Evolutionary conservation across 2,888 invertebrate species (phyloP), one percentile per base, ranked within the genome.

Genomic region (Heliconius cydno): DNA sequence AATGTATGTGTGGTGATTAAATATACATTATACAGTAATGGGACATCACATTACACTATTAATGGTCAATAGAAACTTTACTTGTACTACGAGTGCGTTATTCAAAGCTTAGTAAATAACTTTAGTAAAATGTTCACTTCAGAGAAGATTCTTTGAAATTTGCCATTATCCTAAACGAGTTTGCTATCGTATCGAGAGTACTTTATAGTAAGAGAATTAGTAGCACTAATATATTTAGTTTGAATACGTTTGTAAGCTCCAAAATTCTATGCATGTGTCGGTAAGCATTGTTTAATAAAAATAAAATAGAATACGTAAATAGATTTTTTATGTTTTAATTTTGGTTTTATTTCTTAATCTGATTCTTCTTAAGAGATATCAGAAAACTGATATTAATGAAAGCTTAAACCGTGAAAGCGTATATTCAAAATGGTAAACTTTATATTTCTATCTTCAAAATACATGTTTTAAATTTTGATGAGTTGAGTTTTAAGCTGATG

Each of bases 21-120:
- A 72, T 72, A 57, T 72, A 72, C 72, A 72, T 72, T 72, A 72
- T n/a, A 72, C 22, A 46, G 25, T 72, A 72, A 72, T 72, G 72
- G 72, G 57, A 57, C 30, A 57, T 38, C 68, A 38, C 68, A 41
- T 68, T n/a, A 67, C 67, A 67, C 22, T 38, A 38, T n/a, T 22
- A 22, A 22, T 38, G 12, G 28, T 67, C n/a, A 12, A 38, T 46
- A 46, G 15, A 46, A 38, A 68, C 67, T 34, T 38, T 13, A n/a
- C 38, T 38, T 13, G 38, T 68, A 68, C 68, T n/a, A 38, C 68
- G 68, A 38, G 68, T 38, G n/a, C 68, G 22, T 12, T 34, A 7
- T n/a, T 38, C 38, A 68, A 68, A 38, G 68, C 38, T 68, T 12
- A 38, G 38, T 68, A 38, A 38, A 38, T 30, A 67, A 22, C n/a